phyloP scores from a whole-genome alignment of 2,888 invertebrate species.

The Patella depressa region DNA sequence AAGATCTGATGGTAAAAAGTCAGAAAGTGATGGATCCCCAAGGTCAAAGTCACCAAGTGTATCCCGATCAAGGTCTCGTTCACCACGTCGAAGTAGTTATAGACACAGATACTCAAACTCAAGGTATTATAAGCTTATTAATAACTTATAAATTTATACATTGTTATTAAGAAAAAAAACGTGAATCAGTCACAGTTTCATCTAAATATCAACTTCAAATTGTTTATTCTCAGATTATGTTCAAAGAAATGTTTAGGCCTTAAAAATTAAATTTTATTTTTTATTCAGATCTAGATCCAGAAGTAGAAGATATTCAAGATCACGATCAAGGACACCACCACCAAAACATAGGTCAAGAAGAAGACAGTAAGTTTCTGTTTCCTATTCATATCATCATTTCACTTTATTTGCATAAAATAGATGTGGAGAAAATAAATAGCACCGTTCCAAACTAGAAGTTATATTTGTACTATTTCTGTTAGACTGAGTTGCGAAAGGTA shows the following conservation, averaged over 20 bases:
- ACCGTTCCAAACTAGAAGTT: too few relatives aligned
- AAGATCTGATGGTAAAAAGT: slow-evolving; percentile 4
- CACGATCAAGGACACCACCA: slow-evolving; percentile 39
- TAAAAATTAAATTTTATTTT: neutral
- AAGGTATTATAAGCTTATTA: slow-evolving; percentile 23
- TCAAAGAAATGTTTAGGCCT: too few relatives aligned
- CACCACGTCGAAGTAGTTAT: slow-evolving; percentile 36
- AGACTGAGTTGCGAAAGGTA: too few relatives aligned
- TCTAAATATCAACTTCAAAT: neutral
- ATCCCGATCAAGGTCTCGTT: slow-evolving; percentile 49
- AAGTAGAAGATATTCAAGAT: slow-evolving; percentile 33
- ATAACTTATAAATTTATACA: neutral
- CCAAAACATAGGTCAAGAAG: slow-evolving; percentile 18
- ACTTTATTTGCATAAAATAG: too few relatives aligned
- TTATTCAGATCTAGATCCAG: slow-evolving; percentile 36
- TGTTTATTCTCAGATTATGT: neutral
- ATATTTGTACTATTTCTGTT: too few relatives aligned
- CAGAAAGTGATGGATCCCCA: slow-evolving; percentile 18
- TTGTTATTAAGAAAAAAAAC: neutral
- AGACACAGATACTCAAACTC: slow-evolving; percentile 35
- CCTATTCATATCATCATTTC: neutral
- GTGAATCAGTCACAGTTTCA: neutral
- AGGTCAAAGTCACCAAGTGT: slow-evolving; percentile 32
- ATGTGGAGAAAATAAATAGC: neutral
- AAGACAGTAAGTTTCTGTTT: slow-evolving; percentile 28